Evolutionary conservation across 1,140 invertebrate genomes (phyloP), one percentile per base, ranked within the genome.

Genomic region (Myzus persicae): DNA sequence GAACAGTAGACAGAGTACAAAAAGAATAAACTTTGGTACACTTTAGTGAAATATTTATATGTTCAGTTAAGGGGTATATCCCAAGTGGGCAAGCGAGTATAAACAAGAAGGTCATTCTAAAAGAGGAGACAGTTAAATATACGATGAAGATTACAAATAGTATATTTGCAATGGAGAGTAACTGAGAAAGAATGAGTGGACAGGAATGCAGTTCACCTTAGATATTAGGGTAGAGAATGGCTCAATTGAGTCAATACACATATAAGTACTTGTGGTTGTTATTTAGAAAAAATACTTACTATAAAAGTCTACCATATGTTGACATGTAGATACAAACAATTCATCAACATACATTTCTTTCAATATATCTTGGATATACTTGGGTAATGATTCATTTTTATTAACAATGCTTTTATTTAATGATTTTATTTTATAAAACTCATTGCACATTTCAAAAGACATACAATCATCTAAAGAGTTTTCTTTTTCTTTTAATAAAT

Each of bases 341-440:
- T 40, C 48, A 93, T 84, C 81, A n/a, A 93, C 91, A n/a, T 84
- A 84, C 81, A 93, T 44, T 40, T 93, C 91, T 54, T 9, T 93
- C 26, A 93, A 93, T 85, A 93, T 93, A 85, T 93, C 81, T 51
- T 54, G 24, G 31, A 93, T 93, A 20, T 93, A 20, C 31, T 51
- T 93, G 20, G 91, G 18, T 42, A 93, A 90, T 67, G 5, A 42
- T 67, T 42, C 54, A 90, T 67, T 67, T 90, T 59, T 42, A 90
- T 67, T 31, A 40, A 40, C 6, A 42, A 11, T 40, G 26, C 7
- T 85, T 14, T 54, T 82, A 92, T 82, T 48, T 51, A n/a, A 76
- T 36, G 22, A 48, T 51, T 36, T 26, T n/a, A 38, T 84, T 82
- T 48, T 36, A 82, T 82, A 92, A 46, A 84, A 40, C 26, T 92